Evolutionary conservation across 2,113 vertebrate species (phyloP).

Genomic region (Alligator sinensis): DNA sequence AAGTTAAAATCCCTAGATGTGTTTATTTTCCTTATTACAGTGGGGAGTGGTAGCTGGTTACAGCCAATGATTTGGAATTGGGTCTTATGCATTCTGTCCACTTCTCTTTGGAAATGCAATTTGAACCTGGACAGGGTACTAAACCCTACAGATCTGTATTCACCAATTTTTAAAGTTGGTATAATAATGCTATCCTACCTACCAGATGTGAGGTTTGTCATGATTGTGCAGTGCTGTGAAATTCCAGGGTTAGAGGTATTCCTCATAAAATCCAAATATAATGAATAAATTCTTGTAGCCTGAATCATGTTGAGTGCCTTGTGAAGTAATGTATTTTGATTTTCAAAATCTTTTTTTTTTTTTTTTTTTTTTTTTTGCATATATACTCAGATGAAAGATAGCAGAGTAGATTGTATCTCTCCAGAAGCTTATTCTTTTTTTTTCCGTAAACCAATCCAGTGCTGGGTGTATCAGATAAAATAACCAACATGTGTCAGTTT

Average conservation of each 20-base stretch:
- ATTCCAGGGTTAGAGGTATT: neutral
- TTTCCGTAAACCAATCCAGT: neutral
- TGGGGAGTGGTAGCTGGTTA: neutral
- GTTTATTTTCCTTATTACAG: neutral
- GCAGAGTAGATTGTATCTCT: neutral
- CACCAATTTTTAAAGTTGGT: neutral
- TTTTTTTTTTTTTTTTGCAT: neutral
- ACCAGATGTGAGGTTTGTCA: neutral
- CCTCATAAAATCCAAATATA: neutral
- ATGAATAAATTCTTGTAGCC: neutral
- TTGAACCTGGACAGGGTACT: neutral
- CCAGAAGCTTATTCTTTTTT: neutral
- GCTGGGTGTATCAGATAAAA: neutral
- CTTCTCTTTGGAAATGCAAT: no score
- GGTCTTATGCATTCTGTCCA: neutral
- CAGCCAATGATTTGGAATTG: neutral
- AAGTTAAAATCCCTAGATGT: neutral
- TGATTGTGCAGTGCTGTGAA: neutral
- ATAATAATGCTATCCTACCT: neutral
- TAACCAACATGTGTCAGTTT: neutral
- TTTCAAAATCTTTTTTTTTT: constrained; percentile 18
- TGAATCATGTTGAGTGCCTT: neutral
- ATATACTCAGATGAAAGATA: neutral
- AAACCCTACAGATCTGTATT: neutral
- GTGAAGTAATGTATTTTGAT: neutral